phyloP scores from a whole-genome alignment of 35 echinoderm and acorn worm species.

The Diadema setosum region DNA sequence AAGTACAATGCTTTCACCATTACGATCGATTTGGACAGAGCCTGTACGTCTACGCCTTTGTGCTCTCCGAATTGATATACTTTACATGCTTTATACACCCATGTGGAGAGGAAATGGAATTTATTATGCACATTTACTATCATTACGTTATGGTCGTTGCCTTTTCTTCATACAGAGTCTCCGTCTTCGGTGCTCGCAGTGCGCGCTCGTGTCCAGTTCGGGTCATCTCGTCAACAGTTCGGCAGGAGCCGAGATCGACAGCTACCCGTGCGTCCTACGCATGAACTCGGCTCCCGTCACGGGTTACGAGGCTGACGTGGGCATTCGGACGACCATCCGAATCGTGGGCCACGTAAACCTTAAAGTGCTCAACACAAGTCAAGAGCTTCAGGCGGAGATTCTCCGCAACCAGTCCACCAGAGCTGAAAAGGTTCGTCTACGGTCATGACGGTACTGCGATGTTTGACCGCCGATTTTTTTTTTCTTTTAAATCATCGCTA shows the following conservation, averaged over 20 bases:
- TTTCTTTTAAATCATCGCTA: no score
- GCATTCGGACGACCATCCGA: constrained; percentile 29
- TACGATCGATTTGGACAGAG: not conserved
- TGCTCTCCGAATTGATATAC: not conserved
- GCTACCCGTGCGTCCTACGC: constrained; percentile 31
- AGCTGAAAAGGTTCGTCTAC: constrained; percentile 55
- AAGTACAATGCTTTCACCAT: no score
- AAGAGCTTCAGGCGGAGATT: constrained; percentile 5
- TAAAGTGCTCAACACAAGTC: not conserved
- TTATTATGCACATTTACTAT: not conserved
- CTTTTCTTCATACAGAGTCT: constrained; percentile 18
- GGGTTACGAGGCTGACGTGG: constrained; percentile 45
- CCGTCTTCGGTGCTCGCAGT: constrained; percentile 19
- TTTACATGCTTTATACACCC: not conserved
- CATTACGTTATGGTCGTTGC: not conserved
- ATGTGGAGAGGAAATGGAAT: not conserved
- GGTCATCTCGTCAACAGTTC: constrained; percentile 30
- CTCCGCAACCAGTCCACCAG: not conserved
- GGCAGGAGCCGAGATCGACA: constrained; percentile 33
- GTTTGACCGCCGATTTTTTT: no score
- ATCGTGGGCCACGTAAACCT: constrained; percentile 31
- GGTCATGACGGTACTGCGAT: no score
- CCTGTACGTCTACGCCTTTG: not conserved
- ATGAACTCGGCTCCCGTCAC: constrained; percentile 44
- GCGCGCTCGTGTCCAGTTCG: constrained; percentile 43